These are phyloP conservation scores for Crocallis elinguaria DNA, from an alignment of 2,888 invertebrate species.

Conservation along the genomic window DNA sequence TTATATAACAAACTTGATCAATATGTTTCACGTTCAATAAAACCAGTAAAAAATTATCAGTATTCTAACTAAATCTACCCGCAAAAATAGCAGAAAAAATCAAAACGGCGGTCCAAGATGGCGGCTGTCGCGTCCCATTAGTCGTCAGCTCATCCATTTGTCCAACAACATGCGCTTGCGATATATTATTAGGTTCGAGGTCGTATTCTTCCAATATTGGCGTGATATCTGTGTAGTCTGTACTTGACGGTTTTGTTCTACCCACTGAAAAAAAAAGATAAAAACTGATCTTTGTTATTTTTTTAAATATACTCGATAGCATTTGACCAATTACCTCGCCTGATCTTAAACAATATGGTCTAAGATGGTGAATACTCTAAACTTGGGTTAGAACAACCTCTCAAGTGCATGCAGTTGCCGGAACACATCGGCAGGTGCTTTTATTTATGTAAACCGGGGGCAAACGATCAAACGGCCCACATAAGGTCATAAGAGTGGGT, in stretches of 20 bases:
- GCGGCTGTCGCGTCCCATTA: conserved; percentile 15
- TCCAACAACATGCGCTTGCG: conserved; percentile 63
- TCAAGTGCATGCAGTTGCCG: too few species aligned
- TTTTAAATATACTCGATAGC: too few species aligned
- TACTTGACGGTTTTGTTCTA: conserved; percentile 55
- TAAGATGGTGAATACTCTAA: too few species aligned
- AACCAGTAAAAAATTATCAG: not conserved
- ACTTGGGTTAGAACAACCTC: too few species aligned
- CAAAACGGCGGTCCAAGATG: conserved; percentile 48
- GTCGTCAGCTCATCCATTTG: conserved; percentile 39
- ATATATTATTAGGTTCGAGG: conserved; percentile 61
- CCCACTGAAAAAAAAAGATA: conserved; percentile 52
- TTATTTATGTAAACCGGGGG: too few species aligned
- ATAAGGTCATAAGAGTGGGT: too few species aligned
- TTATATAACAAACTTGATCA: too few species aligned
- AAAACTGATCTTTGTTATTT: not conserved
- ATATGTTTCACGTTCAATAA: too few species aligned
- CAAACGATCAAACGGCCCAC: too few species aligned
- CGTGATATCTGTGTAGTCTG: conserved; percentile 68
- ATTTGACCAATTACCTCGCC: too few species aligned
- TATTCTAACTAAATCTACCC: not conserved
- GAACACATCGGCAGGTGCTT: too few species aligned
- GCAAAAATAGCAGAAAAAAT: conserved; percentile 34
- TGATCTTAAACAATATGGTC: too few species aligned
- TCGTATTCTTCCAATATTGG: conserved; percentile 70